Evolutionary conservation across 2,797 vertebrate genomes (phyloP).

Genomic region (Halcyon badia): DNA sequence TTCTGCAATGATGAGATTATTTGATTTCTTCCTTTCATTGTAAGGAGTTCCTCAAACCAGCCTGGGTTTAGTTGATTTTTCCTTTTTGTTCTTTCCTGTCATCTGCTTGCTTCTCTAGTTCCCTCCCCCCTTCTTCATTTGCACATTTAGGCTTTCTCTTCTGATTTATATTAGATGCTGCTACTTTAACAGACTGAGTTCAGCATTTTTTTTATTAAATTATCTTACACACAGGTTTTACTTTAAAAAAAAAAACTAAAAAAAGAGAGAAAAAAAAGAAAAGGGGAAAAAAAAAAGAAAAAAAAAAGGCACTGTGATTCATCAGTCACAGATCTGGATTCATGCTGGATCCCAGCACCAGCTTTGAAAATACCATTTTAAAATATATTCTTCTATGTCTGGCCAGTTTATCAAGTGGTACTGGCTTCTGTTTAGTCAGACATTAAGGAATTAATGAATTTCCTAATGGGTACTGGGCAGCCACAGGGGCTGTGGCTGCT

Average conservation of each 20-base stretch:
- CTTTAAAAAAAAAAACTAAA: neutral
- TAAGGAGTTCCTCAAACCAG: conserved; percentile 20
- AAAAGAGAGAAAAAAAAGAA: neutral
- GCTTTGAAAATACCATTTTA: neutral
- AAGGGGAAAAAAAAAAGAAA: neutral
- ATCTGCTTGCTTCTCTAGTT: neutral
- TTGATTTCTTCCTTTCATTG: conserved; percentile 31
- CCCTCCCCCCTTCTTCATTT: neutral
- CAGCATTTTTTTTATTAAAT: conserved; percentile 1
- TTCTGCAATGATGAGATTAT: neutral
- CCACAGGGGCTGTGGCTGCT: neutral
- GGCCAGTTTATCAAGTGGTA: neutral
- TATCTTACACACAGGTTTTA: neutral
- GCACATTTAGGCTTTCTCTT: conserved; percentile 14
- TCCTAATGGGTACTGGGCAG: neutral
- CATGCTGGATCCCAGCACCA: neutral
- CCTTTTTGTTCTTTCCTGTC: conserved; percentile 23
- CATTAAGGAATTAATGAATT: neutral
- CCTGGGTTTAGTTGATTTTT: conserved; percentile 33
- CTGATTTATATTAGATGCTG: neutral
- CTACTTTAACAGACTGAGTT: neutral
- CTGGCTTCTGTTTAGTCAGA: neutral
- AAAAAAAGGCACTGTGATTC: neutral
- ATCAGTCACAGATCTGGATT: neutral
- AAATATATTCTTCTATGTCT: neutral